Conservation (phyloP, 2,888 invertebrate species). For the Chymomyza amoena region DNA sequence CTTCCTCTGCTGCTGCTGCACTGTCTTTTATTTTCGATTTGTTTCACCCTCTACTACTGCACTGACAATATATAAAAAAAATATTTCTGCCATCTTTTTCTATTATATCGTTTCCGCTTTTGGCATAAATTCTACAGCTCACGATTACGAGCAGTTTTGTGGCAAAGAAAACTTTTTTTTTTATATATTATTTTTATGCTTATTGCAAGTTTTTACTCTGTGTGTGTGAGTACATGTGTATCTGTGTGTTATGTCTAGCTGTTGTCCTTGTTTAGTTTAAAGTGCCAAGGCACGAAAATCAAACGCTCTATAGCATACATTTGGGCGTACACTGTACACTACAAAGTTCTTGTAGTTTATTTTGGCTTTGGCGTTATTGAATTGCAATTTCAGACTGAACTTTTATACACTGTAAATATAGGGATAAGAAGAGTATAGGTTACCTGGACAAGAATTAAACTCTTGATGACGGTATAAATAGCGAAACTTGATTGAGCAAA, state of each 20-base stretch:
- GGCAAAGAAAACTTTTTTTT: background rate
- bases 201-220: slow-evolving; percentile 27
- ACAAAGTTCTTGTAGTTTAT: background rate
- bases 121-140: slow-evolving; percentile 49
- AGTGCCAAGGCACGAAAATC: slow-evolving; percentile 63
- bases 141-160: background rate
- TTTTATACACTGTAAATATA: background rate
- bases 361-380: slow-evolving; percentile 51
- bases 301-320: slow-evolving; percentile 9
- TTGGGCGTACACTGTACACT: background rate
- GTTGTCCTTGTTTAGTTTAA: slow-evolving; percentile 46
- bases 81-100: slow-evolving; percentile 65
- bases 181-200: slow-evolving; percentile 36
- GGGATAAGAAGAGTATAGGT: too few species aligned
- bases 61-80: background rate
- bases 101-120: slow-evolving; percentile 70
- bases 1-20: slow-evolving; percentile 25
- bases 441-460: too few species aligned
- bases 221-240: slow-evolving; percentile 3
- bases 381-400: slow-evolving; percentile 36
- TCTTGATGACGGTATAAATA: too few species aligned
- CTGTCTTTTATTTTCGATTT: slow-evolving; percentile 58
- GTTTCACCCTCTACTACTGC: slow-evolving; percentile 3
- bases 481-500: too few species aligned
- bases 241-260: slow-evolving; percentile 7